A percentile compares a stretch with the other conserved stretches of the same genome.
Conservation (phyloP, 37 sponge, comb jelly and placozoan genomes). For the Geodia barretti region DNA sequence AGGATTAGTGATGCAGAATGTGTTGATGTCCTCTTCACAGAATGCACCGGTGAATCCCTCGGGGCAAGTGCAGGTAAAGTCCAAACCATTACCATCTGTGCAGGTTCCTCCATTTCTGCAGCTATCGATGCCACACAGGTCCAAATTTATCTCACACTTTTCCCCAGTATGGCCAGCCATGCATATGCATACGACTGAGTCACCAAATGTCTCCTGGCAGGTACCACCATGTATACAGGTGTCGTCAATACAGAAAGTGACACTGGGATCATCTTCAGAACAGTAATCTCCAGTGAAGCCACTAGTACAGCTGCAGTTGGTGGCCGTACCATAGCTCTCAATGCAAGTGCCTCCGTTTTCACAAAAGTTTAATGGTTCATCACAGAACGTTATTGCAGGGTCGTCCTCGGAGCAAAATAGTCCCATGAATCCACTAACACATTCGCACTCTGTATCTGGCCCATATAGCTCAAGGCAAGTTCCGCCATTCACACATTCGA, state of each 20-base stretch:
- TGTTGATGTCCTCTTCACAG: slow-evolving; percentile 25
- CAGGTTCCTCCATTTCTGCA: slow-evolving; percentile 38
- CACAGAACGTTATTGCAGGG: background rate
- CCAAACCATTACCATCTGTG: slow-evolving; percentile 4
- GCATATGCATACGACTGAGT: slow-evolving; percentile 16
- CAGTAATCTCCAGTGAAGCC: slow-evolving; percentile 41
- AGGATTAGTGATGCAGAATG: background rate
- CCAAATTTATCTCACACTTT: slow-evolving; percentile 14
- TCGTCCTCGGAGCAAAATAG: slow-evolving; percentile 7
- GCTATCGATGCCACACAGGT: slow-evolving; percentile 6
- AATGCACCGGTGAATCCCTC: slow-evolving; percentile 12
- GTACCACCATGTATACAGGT: slow-evolving; percentile 67
- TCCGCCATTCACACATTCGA: slow-evolving; percentile 46
- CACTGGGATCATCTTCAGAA: background rate
- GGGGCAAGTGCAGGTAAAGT: slow-evolving; percentile 7
- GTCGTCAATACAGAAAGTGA: slow-evolving; percentile 11
- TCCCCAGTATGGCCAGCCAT: slow-evolving; percentile 9
- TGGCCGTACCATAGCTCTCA: slow-evolving; percentile 23
- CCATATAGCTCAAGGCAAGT: slow-evolving; percentile 10
- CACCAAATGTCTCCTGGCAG: slow-evolving; percentile 45
- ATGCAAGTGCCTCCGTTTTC: slow-evolving; percentile 33
- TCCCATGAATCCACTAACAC: slow-evolving; percentile 38
- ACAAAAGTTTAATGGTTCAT: background rate
- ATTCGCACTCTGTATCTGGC: slow-evolving; percentile 24
- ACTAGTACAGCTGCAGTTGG: slow-evolving; percentile 30